Base-by-base conservation (phyloP, 2,113 vertebrate species). In the Butorides virescens region DNA sequence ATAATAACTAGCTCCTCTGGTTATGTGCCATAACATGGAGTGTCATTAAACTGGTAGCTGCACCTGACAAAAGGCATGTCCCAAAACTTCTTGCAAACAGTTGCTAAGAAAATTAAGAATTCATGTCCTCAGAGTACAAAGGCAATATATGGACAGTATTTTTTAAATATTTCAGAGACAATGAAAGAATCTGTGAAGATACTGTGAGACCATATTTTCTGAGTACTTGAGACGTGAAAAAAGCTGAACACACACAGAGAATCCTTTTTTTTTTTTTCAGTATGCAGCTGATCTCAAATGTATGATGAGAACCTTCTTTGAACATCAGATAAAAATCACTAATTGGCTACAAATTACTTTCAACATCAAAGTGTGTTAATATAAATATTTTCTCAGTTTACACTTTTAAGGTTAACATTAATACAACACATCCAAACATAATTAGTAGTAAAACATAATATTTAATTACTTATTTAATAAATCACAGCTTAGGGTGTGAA, bases 391-490 rank as follows among this genome's bases (percentile, higher is more conserved):
- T 75, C 66, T 34, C 13, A 1, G 5, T 55, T 84, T 66, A 46
- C 14, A 14, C 6, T 95, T 95, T 56, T 53, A 85, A 62, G 11
- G 34, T 68, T 74, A 71, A 59, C 27, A 29, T 74, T 55, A 93
- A 53, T 73, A 68, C 22, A 80, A 52, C 17, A 55, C 20, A 84
- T 71, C 29, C 18, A 78, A 63, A 91, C 10, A 53, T 61, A 88
- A 93, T 83, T 66, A 70, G n/a, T 16, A 65, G 13, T 30, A 86
- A 79, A 82, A 76, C 2, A 6, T 44, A 68, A 27, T 73, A 76
- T 71, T 93, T 62, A 92, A 84, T 80, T 67, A 92, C 21, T 15
- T 79, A 63, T 75, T 89, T 84, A 88, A 92, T 67, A 86, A 78
- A 67, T 63, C 26, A 42, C 63, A 71, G 3, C 27, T 82, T 52